These are phyloP conservation scores for Craterocephalus amniculus DNA, from an alignment of 2,797 vertebrate genomes.

Conservation along the genomic window DNA sequence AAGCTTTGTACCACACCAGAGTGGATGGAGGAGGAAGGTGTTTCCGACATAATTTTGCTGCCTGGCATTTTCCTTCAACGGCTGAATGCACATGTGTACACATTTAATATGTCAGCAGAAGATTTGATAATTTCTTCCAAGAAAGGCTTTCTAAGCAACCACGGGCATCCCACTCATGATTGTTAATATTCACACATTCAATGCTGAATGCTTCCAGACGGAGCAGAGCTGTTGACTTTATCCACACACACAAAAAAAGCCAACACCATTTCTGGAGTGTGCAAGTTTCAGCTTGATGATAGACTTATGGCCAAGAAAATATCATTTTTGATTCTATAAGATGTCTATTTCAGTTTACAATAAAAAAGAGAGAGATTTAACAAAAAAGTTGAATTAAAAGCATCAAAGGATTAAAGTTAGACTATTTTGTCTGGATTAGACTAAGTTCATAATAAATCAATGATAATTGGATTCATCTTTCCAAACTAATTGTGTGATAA, in stretches of 20 bases:
- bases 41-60: conserved; percentile 25
- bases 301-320: conserved; percentile 3
- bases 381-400: neutral
- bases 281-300: conserved; percentile 24
- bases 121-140: conserved; percentile 31
- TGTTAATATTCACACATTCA: conserved; percentile 47
- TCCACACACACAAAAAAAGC: neutral
- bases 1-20: conserved; percentile 27
- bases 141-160: conserved; percentile 26
- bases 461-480: conserved; percentile 26
- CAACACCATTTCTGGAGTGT: conserved; percentile 15
- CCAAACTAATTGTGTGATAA: neutral
- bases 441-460: conserved; percentile 30
- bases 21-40: conserved; percentile 18
- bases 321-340: conserved; percentile 30
- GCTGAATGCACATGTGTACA: conserved; percentile 22
- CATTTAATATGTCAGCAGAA: conserved; percentile 32
- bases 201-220: conserved; percentile 2
- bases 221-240: conserved; percentile 18
- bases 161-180: conserved; percentile 34
- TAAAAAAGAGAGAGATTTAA: neutral
- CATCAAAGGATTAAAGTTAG: neutral
- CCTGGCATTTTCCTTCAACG: conserved; percentile 33
- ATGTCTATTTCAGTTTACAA: conserved; percentile 3
- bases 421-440: neutral